Conservation (phyloP, 92 coral and sea anemone species). For the Heteractis magnifica region DNA sequence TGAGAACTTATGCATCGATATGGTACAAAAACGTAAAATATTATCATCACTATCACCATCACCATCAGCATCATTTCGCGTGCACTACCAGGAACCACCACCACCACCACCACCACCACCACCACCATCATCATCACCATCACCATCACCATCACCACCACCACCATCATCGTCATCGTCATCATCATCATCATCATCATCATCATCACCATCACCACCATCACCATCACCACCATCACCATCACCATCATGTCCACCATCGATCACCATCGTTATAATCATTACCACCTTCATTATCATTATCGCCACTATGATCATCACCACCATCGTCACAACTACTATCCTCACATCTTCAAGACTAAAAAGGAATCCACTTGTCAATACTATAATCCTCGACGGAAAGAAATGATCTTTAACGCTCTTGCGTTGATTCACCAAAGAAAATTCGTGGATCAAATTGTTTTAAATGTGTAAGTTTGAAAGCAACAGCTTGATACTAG, state of each 20-base stretch:
- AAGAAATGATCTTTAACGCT: not conserved
- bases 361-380: too few species aligned
- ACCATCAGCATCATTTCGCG: too few species aligned
- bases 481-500: slow-evolving; percentile 3
- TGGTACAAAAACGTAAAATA: too few species aligned
- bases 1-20: too few species aligned
- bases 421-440: not conserved
- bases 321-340: too few species aligned
- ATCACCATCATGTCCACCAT: not conserved
- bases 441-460: not conserved
- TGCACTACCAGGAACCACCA: too few species aligned
- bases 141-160: not conserved
- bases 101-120: too few species aligned
- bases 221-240: not conserved
- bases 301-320: not conserved
- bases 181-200: not conserved
- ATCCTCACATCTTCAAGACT: too few species aligned
- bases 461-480: not conserved
- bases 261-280: not conserved
- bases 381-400: too few species aligned
- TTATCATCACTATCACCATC: too few species aligned
- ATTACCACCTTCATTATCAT: not conserved
- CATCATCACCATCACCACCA: not conserved
- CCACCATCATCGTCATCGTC: too few species aligned
- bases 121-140: too few species aligned